phyloP scores from a whole-genome alignment of 1,140 invertebrate genomes.

The Matsumurasca onukii region DNA sequence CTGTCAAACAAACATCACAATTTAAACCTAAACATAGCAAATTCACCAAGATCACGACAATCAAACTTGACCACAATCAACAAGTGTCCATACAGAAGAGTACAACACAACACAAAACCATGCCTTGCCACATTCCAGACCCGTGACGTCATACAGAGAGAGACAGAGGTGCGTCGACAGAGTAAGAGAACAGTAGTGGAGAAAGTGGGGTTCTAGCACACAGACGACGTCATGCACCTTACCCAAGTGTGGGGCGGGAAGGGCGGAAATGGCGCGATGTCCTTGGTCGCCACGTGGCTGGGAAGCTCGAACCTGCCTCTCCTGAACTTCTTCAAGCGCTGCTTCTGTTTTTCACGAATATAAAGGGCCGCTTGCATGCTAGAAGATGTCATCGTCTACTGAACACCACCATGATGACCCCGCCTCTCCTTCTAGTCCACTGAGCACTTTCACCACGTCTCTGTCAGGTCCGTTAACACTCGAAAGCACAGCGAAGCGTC shows the following conservation, averaged over 20 bases:
- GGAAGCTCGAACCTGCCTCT: constrained; percentile 71
- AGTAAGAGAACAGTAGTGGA: constrained; percentile 8
- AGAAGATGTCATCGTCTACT: constrained; percentile 34
- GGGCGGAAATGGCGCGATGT: constrained; percentile 79
- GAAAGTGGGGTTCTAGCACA: neutral
- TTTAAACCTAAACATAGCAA: no score
- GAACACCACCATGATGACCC: constrained; percentile 20
- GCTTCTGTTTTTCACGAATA: constrained; percentile 82
- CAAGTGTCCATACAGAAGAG: neutral
- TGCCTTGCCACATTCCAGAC: neutral
- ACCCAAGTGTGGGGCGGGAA: constrained; percentile 78
- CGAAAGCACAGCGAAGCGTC: constrained; percentile 16
- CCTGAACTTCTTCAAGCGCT: constrained; percentile 71
- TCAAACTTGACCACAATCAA: no score
- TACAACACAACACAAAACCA: neutral
- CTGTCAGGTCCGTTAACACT: neutral
- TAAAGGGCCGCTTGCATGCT: constrained; percentile 85
- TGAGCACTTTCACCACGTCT: neutral
- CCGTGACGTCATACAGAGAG: neutral
- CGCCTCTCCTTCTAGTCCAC: constrained; percentile 16
- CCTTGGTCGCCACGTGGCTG: constrained; percentile 80
- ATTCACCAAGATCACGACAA: no score
- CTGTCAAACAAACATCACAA: no score
- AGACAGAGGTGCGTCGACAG: neutral
- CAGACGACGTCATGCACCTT: constrained; percentile 46